Base-by-base conservation (phyloP, 2,113 vertebrate species). In the Semnornis frantzii region DNA sequence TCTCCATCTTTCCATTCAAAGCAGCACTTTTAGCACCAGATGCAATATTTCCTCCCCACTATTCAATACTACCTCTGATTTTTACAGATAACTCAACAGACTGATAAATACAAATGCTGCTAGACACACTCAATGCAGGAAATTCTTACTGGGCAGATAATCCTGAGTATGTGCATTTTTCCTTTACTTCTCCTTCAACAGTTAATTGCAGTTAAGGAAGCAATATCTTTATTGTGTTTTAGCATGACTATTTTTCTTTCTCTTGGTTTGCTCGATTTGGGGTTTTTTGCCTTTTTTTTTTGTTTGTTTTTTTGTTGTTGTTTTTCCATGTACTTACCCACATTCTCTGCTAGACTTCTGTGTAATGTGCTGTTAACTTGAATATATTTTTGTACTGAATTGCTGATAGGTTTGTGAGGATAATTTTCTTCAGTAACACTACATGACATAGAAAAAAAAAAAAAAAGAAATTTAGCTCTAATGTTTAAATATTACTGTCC, bases 11-110 rank as follows among this genome's bases (percentile, higher is more conserved):
- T 94, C 97, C 97, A 98, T 96, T 96, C 92, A 95, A 92, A 94
- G 96, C 97, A 97, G 97, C 97, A 98, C 98, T 98, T 98, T 98
- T 97, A 96, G 95, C 97, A 98, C 97, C 97, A 98, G 97, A 98
- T 98, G 98, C 98, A 98, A 98, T 98, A 98, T 97, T 97, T 95
- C 96, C 97, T 98, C 98, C 50, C 50, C 50, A 98, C 97, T 97
- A 98, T 97, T 98, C 98, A 98, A 97, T 98, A 98, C 98, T 99
- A 99, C 99, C 99, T 99, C 99, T 98, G 98, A 99, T 98, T 98
- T 97, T 97, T 98, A 97, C 97, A 96, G 91, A 95, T 98, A 97
- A 97, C 97, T 97, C 98, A 97, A 97, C 98, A 98, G 97, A 98
- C 97, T 97, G 94, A 97, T 97, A 97, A 97, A 96, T 97, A 97